Conservation (phyloP, 2,797 vertebrate genomes). For the Acipenser ruthenus region DNA sequence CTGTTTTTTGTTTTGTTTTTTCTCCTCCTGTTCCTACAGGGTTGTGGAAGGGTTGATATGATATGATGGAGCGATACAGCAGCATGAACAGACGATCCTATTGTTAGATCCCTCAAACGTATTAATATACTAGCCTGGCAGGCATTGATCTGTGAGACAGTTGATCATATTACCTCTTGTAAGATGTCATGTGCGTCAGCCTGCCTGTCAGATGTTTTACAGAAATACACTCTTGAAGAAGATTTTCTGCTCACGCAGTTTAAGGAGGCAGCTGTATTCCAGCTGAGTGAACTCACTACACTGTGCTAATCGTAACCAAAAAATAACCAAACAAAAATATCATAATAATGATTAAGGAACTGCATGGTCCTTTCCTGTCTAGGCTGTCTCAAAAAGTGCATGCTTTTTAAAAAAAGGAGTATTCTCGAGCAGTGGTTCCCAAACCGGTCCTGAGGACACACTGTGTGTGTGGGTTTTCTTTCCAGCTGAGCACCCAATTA, state of each 20-base stretch:
- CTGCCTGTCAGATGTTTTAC: conserved; percentile 13
- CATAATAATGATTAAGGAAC: conserved; percentile 9
- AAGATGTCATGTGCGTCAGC: conserved; percentile 9
- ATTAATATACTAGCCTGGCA: conserved; percentile 14
- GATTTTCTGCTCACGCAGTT: conserved; percentile 11
- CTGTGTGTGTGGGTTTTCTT: too few relatives aligned
- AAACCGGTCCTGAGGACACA: too few relatives aligned
- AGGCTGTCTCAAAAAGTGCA: not conserved
- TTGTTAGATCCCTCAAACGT: conserved; percentile 18
- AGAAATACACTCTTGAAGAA: conserved; percentile 10
- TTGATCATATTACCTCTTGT: conserved; percentile 24
- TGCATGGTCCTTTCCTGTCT: not conserved
- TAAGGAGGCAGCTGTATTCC: conserved; percentile 9
- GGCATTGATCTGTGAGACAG: conserved; percentile 25
- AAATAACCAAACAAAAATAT: too few relatives aligned
- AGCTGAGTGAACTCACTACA: conserved; percentile 9
- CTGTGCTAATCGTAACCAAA: not conserved
- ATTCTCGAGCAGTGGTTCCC: too few relatives aligned
- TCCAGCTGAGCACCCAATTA: too few relatives aligned
- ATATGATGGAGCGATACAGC: conserved; percentile 16
- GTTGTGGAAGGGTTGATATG: conserved; percentile 13
- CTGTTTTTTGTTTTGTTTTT: not conserved
- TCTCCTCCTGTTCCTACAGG: not conserved
- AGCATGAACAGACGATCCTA: conserved; percentile 16
- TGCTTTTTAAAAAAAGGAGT: too few relatives aligned